A percentile compares a stretch with the other conserved stretches of the same genome.
Evolutionary conservation across 2,113 vertebrate species (phyloP).

Genomic region (Myxocyprinus asiaticus): DNA sequence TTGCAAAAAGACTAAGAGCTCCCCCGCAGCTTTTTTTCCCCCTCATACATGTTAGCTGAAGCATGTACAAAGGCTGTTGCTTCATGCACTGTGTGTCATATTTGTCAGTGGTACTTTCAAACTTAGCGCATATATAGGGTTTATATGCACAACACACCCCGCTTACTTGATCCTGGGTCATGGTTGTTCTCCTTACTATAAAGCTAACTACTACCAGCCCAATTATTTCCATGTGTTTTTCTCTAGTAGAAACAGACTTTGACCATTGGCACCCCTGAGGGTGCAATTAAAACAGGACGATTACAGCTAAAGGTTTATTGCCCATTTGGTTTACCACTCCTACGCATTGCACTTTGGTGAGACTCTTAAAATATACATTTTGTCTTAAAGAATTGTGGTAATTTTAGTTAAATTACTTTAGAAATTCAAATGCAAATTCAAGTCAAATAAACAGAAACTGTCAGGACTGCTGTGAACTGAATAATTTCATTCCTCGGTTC

Average conservation of each 20-base stretch:
- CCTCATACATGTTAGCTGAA: conserved; percentile 4
- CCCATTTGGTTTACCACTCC: conserved; percentile 6
- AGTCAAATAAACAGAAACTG: neutral
- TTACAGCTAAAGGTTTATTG: conserved; percentile 2
- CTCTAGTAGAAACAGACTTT: conserved; percentile 12
- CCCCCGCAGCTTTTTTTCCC: neutral
- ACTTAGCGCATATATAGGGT: neutral
- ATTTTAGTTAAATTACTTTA: too few relatives aligned
- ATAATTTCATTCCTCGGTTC: neutral
- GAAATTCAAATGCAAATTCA: too few relatives aligned
- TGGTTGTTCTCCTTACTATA: neutral
- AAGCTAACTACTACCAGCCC: neutral
- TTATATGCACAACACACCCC: neutral
- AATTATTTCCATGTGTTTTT: neutral
- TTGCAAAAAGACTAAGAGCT: neutral
- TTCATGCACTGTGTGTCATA: neutral
- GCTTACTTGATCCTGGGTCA: neutral
- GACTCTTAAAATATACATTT: neutral
- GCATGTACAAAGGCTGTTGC: neutral
- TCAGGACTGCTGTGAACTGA: neutral
- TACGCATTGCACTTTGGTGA: neutral
- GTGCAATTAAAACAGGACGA: conserved; percentile 11
- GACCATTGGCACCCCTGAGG: conserved; percentile 21
- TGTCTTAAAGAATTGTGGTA: neutral
- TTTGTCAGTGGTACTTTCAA: neutral